Evolutionary conservation across 2,797 vertebrate species (phyloP).

Genomic region (Cyprinella venusta): DNA sequence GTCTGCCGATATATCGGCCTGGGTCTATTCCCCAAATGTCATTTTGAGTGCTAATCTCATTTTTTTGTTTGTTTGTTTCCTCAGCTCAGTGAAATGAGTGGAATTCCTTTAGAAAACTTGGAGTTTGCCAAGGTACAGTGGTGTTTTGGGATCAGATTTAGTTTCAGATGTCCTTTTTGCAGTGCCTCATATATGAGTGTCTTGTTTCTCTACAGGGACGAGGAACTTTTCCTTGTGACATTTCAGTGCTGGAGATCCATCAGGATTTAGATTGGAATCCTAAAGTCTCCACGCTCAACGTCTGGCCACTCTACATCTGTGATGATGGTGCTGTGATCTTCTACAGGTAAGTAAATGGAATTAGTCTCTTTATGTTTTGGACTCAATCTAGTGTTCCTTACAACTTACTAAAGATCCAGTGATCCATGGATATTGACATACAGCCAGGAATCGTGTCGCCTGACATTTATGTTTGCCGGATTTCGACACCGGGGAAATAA

Average conservation of each 20-base stretch:
- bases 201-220: conserved; percentile 82
- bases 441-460: no score
- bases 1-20: no score
- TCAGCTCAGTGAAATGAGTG: conserved; percentile 92
- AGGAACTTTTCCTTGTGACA: conserved; percentile 99
- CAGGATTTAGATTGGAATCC: conserved; percentile 99
- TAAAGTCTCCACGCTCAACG: conserved; percentile 95
- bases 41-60: conserved; percentile 9
- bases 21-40: background rate
- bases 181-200: background rate
- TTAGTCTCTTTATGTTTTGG: no score
- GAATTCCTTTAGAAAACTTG: conserved; percentile 89
- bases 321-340: conserved; percentile 99
- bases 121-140: conserved; percentile 95
- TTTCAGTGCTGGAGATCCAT: conserved; percentile 98
- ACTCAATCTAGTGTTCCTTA: no score
- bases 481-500: no score
- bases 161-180: background rate
- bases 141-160: background rate
- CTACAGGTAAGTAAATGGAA: conserved; percentile 85
- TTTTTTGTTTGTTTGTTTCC: conserved; percentile 48
- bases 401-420: no score
- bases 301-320: conserved; percentile 99
- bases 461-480: no score
- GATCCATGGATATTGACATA: no score